Evolutionary conservation across 2,888 invertebrate species (phyloP), one percentile per base, ranked within the genome.

Genomic region (Drosophila paramelanica): DNA sequence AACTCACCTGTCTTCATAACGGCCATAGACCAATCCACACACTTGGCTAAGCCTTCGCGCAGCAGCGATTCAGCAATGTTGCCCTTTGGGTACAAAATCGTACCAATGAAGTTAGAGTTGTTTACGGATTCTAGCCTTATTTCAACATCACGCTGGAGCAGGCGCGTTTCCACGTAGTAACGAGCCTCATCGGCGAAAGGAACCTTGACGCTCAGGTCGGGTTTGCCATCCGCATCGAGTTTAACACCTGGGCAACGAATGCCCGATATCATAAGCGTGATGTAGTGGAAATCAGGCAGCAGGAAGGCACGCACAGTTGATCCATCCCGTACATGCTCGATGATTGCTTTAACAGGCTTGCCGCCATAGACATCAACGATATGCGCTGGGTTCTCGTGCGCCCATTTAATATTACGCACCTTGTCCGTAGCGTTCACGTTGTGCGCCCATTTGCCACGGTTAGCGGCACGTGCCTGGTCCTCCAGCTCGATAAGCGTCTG

Each of bases 251-350:
- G 96, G 89, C 96, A 96, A 89, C 96, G 93, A 78, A 99, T 98
- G 68, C 99, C 99, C 53, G 98, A 97, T 73, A 99, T 95, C 96
- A 98, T 98, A 66, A 99, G 92, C 0, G 98, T 99, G 65, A 99
- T 95, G 90, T 98, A 96, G 83, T 97, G 95, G 92, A 95, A 98
- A 67, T 96, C 97, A 1, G 99, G 98, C 61, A 99, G 93, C 11
- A 99, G 93, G 89, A 98, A 97, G 3, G 97, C 96, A 75, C 99
- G 94, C 13, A 99, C 95, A 1, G 99, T 99, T 36, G 98, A 98
- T 0, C 99, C 99, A 93, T 99, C 99, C 61, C 98, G 95, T 0
- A 99, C 99, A 93, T 98, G 98, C 91, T 99, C 99, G 82, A 99
- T 96, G 62, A 99, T 95, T 47, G 99, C 98, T 92, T 96, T 96